Percentiles rank a stretch among this genome's conserved stretches.
Conservation (phyloP, 2,888 invertebrate species). For the Cataglyphis livida region DNA sequence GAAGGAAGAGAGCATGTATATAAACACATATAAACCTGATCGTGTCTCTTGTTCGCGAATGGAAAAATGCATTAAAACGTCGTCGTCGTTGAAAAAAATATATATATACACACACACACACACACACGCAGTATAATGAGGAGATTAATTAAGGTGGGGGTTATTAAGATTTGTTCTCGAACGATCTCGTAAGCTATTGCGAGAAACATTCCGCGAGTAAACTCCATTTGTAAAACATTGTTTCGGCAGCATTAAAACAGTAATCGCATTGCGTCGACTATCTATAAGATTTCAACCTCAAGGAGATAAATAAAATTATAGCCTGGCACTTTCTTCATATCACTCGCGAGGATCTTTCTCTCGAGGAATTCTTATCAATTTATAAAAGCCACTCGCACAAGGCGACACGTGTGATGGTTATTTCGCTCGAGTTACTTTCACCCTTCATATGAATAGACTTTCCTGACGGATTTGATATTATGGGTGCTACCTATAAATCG, state of each 20-base stretch:
- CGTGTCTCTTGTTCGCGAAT: constrained; percentile 19
- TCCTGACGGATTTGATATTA: not conserved
- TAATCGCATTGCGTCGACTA: not conserved
- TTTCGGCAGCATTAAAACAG: constrained; percentile 9
- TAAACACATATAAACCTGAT: constrained; percentile 13
- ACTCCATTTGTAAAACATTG: constrained; percentile 3
- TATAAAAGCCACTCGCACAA: not conserved
- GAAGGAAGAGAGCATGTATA: not conserved
- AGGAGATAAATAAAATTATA: constrained; percentile 31
- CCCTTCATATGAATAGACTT: not conserved
- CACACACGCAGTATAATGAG: constrained; percentile 59
- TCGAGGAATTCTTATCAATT: not conserved
- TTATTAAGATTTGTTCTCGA: constrained; percentile 43
- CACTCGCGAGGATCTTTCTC: constrained; percentile 15
- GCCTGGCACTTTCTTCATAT: not conserved
- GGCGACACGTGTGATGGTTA: not conserved
- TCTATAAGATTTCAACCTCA: not conserved
- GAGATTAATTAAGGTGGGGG: constrained; percentile 10
- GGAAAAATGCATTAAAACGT: constrained; percentile 32
- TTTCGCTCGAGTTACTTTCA: not conserved
- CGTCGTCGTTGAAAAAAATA: constrained; percentile 64
- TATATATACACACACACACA: not conserved
- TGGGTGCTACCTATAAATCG: not conserved
- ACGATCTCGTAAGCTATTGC: not conserved
- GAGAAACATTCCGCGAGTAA: not conserved